Percentiles rank a stretch among this genome's conserved stretches.
Evolutionary conservation across 2,797 vertebrate species (phyloP).

Genomic region (Halcyon chelicuti): DNA sequence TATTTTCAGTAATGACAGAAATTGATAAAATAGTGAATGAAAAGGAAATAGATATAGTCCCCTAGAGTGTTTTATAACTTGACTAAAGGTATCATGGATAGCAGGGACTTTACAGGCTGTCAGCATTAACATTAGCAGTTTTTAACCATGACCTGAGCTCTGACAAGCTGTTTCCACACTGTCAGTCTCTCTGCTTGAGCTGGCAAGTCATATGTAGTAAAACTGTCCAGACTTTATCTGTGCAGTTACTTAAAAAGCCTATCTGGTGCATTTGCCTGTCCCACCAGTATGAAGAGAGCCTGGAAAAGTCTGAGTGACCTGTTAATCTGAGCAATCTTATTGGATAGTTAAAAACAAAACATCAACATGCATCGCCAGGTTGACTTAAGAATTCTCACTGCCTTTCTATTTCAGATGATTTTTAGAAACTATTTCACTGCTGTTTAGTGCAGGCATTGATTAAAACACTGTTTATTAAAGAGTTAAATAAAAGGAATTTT

Average conservation of each 20-base stretch:
- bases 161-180: conserved; percentile 74
- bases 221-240: conserved; percentile 71
- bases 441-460: conserved; percentile 45
- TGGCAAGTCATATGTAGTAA: conserved; percentile 69
- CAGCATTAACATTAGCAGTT: conserved; percentile 73
- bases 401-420: conserved; percentile 25
- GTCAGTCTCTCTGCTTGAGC: conserved; percentile 72
- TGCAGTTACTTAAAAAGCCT: conserved; percentile 68
- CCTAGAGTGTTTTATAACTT: conserved; percentile 58
- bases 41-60: neutral
- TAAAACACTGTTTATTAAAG: conserved; percentile 60
- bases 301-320: conserved; percentile 65
- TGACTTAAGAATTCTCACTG: conserved; percentile 51
- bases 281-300: conserved; percentile 34
- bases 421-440: conserved; percentile 59
- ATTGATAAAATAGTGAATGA: neutral
- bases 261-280: conserved; percentile 44
- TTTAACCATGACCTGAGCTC: conserved; percentile 73
- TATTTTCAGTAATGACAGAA: conserved; percentile 11
- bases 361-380: conserved; percentile 52
- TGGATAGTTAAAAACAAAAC: conserved; percentile 59
- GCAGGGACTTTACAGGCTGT: conserved; percentile 70
- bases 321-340: conserved; percentile 57
- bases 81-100: conserved; percentile 69
- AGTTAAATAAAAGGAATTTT: conserved; percentile 67